phyloP scores from a whole-genome alignment of 2,888 invertebrate species.

The Patella depressa region DNA sequence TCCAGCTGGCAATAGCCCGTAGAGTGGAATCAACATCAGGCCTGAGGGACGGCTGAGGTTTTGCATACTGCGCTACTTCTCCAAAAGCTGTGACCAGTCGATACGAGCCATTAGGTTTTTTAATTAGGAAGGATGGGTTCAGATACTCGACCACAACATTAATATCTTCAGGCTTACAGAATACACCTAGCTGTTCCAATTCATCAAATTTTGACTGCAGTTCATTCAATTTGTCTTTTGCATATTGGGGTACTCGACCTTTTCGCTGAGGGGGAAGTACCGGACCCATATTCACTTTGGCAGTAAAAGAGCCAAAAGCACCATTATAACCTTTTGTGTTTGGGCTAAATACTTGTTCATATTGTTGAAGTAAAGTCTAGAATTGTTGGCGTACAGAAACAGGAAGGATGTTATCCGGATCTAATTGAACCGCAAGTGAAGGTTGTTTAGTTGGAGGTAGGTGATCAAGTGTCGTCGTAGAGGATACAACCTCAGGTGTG shows the following conservation, averaged over 20 bases:
- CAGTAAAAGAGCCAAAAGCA: not conserved
- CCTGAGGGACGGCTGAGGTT: slow-evolving; percentile 33
- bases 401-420: slow-evolving; percentile 29
- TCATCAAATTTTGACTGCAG: slow-evolving; percentile 44
- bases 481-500: not conserved
- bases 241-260: slow-evolving; percentile 43
- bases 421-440: slow-evolving; percentile 16
- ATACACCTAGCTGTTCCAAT: slow-evolving; percentile 38
- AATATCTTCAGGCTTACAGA: slow-evolving; percentile 7
- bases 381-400: slow-evolving; percentile 15
- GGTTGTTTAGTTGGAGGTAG: not conserved
- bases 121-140: slow-evolving; percentile 38
- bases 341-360: slow-evolving; percentile 32
- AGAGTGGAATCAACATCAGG: slow-evolving; percentile 33
- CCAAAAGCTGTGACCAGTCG: no score
- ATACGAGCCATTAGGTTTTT: no score
- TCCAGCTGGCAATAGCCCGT: slow-evolving; percentile 36
- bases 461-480: not conserved
- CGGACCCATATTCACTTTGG: slow-evolving; percentile 40
- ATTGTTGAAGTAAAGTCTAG: slow-evolving; percentile 20
- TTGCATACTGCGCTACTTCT: slow-evolving; percentile 9
- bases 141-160: slow-evolving; percentile 34
- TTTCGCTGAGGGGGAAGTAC: slow-evolving; percentile 45
- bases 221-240: slow-evolving; percentile 35
- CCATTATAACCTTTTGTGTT: slow-evolving; percentile 28